These are phyloP conservation scores for Rutpela maculata DNA, from an alignment of 2,888 invertebrate species.

Conservation along the genomic window DNA sequence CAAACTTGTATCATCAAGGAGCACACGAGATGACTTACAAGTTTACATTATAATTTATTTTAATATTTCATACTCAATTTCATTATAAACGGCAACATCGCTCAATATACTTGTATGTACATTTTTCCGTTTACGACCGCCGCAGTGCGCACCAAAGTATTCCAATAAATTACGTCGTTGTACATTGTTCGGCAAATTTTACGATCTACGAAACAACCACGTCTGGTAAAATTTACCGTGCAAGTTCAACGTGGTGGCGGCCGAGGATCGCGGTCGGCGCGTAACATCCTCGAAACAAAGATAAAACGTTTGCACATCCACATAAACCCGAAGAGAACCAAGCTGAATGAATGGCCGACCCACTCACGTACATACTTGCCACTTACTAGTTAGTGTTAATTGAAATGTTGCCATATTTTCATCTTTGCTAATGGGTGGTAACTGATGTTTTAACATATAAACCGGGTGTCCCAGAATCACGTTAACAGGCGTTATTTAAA, in stretches of 20 bases:
- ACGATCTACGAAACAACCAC: constrained; percentile 7
- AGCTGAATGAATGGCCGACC: constrained; percentile 2
- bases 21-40: too few relatives aligned
- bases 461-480: too few relatives aligned
- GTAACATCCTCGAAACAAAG: constrained; percentile 5
- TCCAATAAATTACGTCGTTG: background rate
- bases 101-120: background rate
- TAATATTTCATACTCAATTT: too few relatives aligned
- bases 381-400: constrained; percentile 2
- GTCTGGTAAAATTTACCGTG: background rate
- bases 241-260: background rate
- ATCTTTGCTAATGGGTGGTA: background rate
- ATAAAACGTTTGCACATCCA: background rate
- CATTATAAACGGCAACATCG: background rate
- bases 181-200: background rate
- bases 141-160: background rate
- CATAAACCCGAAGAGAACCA: constrained; percentile 7
- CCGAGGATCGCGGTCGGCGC: background rate
- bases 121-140: background rate
- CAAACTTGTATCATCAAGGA: too few relatives aligned
- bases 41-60: too few relatives aligned
- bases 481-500: too few relatives aligned
- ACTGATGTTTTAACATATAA: too few relatives aligned
- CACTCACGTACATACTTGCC: constrained; percentile 7
- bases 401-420: constrained; percentile 7